phyloP scores from a whole-genome alignment of 2,888 invertebrate species.

The Trissoscelio sp. region DNA sequence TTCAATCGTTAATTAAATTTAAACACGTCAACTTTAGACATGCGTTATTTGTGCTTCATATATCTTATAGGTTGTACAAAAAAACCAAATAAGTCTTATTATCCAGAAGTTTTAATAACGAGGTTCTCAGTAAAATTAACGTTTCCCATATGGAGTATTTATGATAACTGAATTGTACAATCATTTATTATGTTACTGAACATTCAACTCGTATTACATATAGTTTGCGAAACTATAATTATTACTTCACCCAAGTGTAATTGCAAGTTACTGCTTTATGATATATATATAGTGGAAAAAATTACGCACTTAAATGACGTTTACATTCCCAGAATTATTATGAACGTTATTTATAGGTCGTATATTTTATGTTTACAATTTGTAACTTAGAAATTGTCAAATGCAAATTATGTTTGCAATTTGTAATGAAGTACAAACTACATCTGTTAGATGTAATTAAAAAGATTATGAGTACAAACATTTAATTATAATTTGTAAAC shows the following conservation, averaged over 20 bases:
- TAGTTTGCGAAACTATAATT: neutral
- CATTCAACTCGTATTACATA: neutral
- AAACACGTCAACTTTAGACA: neutral
- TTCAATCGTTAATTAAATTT: neutral
- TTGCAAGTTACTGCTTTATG: neutral
- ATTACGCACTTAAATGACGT: too few species aligned
- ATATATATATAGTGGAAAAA: too few species aligned
- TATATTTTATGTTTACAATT: too few species aligned
- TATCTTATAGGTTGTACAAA: neutral
- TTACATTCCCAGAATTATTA: too few species aligned
- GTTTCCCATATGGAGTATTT: neutral
- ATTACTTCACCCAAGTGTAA: neutral
- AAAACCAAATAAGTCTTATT: neutral
- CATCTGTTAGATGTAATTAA: too few species aligned
- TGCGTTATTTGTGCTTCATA: neutral
- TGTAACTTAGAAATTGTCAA: too few species aligned
- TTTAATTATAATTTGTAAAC: too few species aligned
- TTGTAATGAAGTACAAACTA: too few species aligned
- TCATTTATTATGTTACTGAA: neutral
- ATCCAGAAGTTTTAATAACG: neutral
- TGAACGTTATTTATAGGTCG: too few species aligned
- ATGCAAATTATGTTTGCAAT: too few species aligned
- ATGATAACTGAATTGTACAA: neutral
- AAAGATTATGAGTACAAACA: too few species aligned
- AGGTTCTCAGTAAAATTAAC: neutral